Evolutionary conservation across 2,888 invertebrate species (phyloP).

Genomic region (Perithous albicinctus): DNA sequence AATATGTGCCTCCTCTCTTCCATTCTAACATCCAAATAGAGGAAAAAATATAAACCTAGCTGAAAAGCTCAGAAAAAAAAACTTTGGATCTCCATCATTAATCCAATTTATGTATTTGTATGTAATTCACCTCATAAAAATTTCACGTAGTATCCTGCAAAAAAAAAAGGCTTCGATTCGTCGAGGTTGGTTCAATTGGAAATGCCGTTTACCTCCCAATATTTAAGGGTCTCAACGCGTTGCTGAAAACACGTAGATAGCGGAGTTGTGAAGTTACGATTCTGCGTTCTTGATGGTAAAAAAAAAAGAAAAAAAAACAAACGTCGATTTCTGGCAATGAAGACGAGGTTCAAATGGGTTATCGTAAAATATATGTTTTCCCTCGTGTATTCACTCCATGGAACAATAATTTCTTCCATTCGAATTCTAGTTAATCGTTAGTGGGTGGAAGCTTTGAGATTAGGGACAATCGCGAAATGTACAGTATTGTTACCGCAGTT

Average conservation of each 20-base stretch:
- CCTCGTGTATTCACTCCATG: not conserved
- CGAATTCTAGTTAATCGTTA: conserved; percentile 11
- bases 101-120: conserved; percentile 50
- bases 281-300: not conserved
- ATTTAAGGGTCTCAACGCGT: too few species aligned
- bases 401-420: conserved; percentile 9
- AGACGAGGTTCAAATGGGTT: conserved; percentile 1
- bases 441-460: conserved; percentile 38
- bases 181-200: not conserved
- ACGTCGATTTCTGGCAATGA: not conserved
- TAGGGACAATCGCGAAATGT: conserved; percentile 54
- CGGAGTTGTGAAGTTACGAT: not conserved
- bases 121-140: conserved; percentile 54
- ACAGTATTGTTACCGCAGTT: conserved; percentile 56
- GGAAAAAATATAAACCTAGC: conserved; percentile 42
- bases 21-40: conserved; percentile 36
- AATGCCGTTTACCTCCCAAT: too few species aligned
- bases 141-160: conserved; percentile 25
- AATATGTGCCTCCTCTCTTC: conserved; percentile 13
- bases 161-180: not conserved
- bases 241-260: not conserved
- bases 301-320: not conserved
- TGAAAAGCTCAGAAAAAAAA: not conserved
- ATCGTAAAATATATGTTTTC: conserved; percentile 1
- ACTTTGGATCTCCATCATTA: conserved; percentile 27